phyloP scores from a whole-genome alignment of 2,888 invertebrate species.

The Campoplex capitator region DNA sequence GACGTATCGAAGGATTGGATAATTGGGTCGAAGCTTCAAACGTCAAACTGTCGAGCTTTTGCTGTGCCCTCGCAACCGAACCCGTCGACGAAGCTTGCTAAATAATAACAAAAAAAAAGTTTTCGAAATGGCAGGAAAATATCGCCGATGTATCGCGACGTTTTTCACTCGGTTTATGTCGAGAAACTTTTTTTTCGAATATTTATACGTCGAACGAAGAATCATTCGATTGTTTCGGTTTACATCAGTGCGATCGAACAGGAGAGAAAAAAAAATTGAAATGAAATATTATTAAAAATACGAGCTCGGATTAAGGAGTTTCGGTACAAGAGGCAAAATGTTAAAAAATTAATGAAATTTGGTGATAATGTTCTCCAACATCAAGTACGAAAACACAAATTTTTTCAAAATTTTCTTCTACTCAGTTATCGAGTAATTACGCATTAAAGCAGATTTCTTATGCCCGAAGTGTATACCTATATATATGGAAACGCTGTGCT shows the following conservation, averaged over 20 bases:
- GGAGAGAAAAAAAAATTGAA: neutral
- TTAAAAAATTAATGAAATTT: too few relatives aligned
- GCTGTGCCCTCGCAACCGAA: neutral
- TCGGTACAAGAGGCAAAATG: too few relatives aligned
- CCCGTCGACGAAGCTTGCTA: slow-evolving; percentile 6
- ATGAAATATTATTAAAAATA: neutral
- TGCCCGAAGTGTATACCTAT: too few relatives aligned
- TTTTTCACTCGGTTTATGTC: slow-evolving; percentile 16
- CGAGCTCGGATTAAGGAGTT: neutral
- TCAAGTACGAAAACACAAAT: too few relatives aligned
- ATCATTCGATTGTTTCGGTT: neutral
- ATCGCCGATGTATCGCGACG: neutral
- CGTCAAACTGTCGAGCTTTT: slow-evolving; percentile 34
- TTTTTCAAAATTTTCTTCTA: too few relatives aligned
- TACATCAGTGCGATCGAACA: neutral
- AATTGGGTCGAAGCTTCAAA: slow-evolving; percentile 60
- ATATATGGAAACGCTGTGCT: too few relatives aligned
- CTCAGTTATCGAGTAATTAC: too few relatives aligned
- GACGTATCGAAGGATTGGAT: slow-evolving; percentile 28
- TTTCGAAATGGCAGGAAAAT: slow-evolving; percentile 4
- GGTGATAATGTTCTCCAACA: too few relatives aligned
- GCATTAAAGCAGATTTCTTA: too few relatives aligned
- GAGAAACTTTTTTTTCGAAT: neutral
- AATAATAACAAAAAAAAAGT: slow-evolving; percentile 30
- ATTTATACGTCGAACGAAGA: neutral